Evolutionary conservation across 2,797 vertebrate species (phyloP).

Genomic region (Aplochiton taeniatus): DNA sequence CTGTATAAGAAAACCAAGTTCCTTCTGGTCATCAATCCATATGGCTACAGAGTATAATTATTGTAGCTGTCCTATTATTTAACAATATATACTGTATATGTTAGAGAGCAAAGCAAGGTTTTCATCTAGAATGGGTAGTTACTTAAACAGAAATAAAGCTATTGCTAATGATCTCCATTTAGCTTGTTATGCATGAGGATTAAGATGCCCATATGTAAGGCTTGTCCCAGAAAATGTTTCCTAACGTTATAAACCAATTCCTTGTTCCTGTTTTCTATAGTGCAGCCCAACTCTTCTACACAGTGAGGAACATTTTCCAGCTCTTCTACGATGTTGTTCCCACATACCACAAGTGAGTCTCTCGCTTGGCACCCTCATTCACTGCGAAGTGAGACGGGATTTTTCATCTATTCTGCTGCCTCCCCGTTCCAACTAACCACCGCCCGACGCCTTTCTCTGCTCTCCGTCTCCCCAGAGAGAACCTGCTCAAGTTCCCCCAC

Average conservation of each 20-base stretch:
- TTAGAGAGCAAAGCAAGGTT: too few species aligned
- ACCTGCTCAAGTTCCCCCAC: slow-evolving; percentile 93
- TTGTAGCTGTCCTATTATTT: too few species aligned
- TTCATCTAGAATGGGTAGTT: too few species aligned
- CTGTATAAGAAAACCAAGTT: too few species aligned
- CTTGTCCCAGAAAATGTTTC: background rate
- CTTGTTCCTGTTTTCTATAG: slow-evolving; percentile 61
- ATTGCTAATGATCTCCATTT: too few species aligned
- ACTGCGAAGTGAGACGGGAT: too few species aligned
- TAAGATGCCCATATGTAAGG: too few species aligned
- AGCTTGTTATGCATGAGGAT: too few species aligned
- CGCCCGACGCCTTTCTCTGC: background rate
- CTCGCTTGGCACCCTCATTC: background rate
- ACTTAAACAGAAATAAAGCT: too few species aligned
- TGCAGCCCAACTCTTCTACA: slow-evolving; percentile 91
- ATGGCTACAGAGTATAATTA: too few species aligned
- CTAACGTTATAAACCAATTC: background rate
- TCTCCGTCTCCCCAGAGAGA: slow-evolving; percentile 79
- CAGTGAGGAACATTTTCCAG: slow-evolving; percentile 93
- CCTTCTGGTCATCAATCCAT: too few species aligned
- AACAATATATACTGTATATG: too few species aligned
- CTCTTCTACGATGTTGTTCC: slow-evolving; percentile 97
- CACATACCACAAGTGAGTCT: slow-evolving; percentile 91
- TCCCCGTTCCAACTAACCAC: background rate
- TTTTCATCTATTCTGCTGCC: background rate